These are phyloP conservation scores for Pogonophryne albipinna DNA, from an alignment of 2,797 vertebrate genomes.

Conservation along the genomic window DNA sequence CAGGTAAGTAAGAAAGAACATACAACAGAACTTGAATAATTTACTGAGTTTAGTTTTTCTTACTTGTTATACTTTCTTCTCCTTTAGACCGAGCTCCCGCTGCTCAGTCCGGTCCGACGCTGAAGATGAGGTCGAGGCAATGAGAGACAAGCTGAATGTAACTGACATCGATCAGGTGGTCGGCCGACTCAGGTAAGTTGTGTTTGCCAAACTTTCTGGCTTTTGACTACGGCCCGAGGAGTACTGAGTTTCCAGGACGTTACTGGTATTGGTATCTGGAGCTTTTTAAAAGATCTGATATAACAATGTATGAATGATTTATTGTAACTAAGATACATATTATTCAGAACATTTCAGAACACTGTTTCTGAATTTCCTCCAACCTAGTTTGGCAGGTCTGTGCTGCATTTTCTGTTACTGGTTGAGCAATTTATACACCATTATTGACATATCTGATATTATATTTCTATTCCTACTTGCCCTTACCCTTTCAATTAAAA, in stretches of 20 bases:
- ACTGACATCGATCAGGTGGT: slow-evolving; percentile 84
- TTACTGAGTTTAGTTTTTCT: not conserved
- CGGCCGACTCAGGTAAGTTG: slow-evolving; percentile 83
- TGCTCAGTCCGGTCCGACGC: slow-evolving; percentile 69
- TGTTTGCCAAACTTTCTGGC: not conserved
- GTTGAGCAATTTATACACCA: not conserved
- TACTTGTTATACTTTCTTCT: not conserved
- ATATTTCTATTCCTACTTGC: not conserved
- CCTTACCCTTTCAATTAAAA: too few species aligned
- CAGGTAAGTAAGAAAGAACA: slow-evolving; percentile 70
- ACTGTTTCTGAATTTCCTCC: not conserved
- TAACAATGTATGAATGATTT: not conserved
- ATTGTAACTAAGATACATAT: not conserved
- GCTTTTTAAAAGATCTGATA: not conserved
- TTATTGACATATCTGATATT: not conserved
- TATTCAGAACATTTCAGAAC: not conserved
- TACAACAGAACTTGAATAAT: not conserved
- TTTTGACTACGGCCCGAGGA: not conserved
- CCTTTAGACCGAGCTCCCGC: slow-evolving; percentile 68
- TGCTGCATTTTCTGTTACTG: not conserved
- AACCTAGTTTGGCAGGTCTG: not conserved
- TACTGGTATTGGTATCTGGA: not conserved
- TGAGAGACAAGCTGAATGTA: slow-evolving; percentile 85
- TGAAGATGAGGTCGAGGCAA: slow-evolving; percentile 76
- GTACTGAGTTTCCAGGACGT: not conserved